Conservation (phyloP, 2,888 invertebrate species). For the Anagyrus pseudococci region DNA sequence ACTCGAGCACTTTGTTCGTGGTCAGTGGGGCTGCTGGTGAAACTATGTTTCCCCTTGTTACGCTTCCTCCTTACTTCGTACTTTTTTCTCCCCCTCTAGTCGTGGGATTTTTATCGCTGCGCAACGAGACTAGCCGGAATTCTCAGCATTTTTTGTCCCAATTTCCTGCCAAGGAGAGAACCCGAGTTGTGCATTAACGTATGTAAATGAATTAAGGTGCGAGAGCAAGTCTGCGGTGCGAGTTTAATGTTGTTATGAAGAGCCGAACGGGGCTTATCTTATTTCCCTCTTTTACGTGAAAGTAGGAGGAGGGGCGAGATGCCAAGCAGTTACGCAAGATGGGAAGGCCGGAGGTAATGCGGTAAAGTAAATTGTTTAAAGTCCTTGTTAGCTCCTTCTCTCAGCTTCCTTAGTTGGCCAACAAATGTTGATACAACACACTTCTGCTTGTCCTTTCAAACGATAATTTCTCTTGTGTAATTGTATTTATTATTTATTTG, state of each 20-base stretch:
- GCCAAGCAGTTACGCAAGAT: not conserved
- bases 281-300: slow-evolving; percentile 1
- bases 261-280: slow-evolving; percentile 29
- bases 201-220: slow-evolving; percentile 23
- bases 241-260: slow-evolving; percentile 22
- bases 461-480: not conserved
- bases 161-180: too few relatives aligned
- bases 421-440: slow-evolving; percentile 13
- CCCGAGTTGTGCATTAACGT: slow-evolving; percentile 9
- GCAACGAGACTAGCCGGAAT: too few relatives aligned
- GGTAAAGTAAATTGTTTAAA: slow-evolving; percentile 37
- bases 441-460: too few relatives aligned
- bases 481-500: too few relatives aligned
- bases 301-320: not conserved
- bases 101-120: too few relatives aligned
- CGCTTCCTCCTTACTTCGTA: not conserved
- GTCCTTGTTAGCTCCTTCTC: slow-evolving; percentile 21
- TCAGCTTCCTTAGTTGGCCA: not conserved
- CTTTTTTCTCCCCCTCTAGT: slow-evolving; percentile 1
- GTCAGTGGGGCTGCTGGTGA: too few relatives aligned
- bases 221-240: not conserved
- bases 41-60: too few relatives aligned
- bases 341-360: slow-evolving; percentile 3
- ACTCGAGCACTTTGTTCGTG: too few relatives aligned
- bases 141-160: too few relatives aligned